Base-by-base conservation (phyloP, 2,113 vertebrate genomes). In the Pollimyrus isidori region DNA sequence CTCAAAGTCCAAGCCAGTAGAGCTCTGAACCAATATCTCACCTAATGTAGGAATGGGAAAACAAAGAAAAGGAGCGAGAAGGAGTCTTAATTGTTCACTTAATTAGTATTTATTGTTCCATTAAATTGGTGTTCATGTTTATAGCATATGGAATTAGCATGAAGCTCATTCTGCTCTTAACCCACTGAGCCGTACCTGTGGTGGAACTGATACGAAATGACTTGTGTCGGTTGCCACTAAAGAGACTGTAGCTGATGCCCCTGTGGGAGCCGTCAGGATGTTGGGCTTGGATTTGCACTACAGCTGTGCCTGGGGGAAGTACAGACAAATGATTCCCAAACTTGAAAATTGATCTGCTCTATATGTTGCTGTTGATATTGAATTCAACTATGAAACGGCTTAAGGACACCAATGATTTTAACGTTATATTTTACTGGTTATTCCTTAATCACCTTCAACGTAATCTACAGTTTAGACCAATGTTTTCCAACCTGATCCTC, bases 211-310 rank as follows among this genome's bases (percentile, higher is more conserved):
- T 99, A 19, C 89, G 94, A 92, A 99, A 99, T 1, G 95, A 92
- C 0, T 97, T 96, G 86, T 90, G 95, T 92, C 96, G 96, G 1
- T 99, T 99, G 45, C 98, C 98, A 1, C 98, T 99, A 92, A 99
- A 92, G 88, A 99, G 97, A 93, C 97, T 99, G 94, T 99, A 99
- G 35, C 93, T 97, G 94, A 99, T 99, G n/a, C 90, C 97, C 0
- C 94, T 95, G 0, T 89, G 96, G 6, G 97, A 97, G 89, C 97
- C 98, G 1, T 97, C 96, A 0, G 91, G 94, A 91, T 97, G 96
- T 9, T 94, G 2, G 0, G 98, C 98, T 84, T 97, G 96, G 83
- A 97, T 91, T 89, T 94, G 97, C 0, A 92, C 94, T 87, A 99
- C 95, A 0, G 94, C 92, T 7, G 98, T 99, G 73, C 98, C 98